phyloP scores from a whole-genome alignment of 2,888 invertebrate species.

The Nephrotoma guestfalica region DNA sequence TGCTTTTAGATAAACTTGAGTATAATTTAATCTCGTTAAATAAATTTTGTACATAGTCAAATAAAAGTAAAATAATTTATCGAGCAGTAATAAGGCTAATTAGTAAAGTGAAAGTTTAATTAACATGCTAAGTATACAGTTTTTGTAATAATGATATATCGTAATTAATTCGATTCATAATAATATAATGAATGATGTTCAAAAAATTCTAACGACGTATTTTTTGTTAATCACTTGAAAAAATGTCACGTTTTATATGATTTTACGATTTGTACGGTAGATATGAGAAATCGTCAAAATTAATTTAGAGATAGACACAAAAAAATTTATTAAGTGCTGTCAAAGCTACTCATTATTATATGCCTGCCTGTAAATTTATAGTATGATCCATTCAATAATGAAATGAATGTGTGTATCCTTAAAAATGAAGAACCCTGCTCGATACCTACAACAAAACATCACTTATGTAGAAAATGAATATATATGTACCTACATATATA shows the following conservation, averaged over 20 bases:
- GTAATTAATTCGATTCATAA: not conserved
- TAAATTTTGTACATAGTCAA: no score
- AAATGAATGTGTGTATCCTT: not conserved
- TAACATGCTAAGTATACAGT: not conserved
- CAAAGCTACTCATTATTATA: not conserved
- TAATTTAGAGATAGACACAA: not conserved
- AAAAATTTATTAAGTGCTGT: not conserved
- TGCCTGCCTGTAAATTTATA: not conserved
- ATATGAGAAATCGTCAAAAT: not conserved
- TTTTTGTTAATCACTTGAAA: not conserved
- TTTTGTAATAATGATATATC: not conserved
- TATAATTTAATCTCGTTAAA: no score
- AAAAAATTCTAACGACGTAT: not conserved
- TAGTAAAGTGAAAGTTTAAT: not conserved
- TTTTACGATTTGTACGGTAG: not conserved
- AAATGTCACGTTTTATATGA: not conserved
- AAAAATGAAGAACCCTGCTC: not conserved
- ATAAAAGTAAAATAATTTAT: no score
- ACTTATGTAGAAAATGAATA: not conserved
- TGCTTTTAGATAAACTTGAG: no score
- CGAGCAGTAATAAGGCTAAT: not conserved
- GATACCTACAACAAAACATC: not conserved
- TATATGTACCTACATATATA: no score
- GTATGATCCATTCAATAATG: not conserved
- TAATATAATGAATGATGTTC: not conserved